These are phyloP conservation scores for Lissonota sp. DNA, from an alignment of 2,888 invertebrate species.

Conservation along the genomic window DNA sequence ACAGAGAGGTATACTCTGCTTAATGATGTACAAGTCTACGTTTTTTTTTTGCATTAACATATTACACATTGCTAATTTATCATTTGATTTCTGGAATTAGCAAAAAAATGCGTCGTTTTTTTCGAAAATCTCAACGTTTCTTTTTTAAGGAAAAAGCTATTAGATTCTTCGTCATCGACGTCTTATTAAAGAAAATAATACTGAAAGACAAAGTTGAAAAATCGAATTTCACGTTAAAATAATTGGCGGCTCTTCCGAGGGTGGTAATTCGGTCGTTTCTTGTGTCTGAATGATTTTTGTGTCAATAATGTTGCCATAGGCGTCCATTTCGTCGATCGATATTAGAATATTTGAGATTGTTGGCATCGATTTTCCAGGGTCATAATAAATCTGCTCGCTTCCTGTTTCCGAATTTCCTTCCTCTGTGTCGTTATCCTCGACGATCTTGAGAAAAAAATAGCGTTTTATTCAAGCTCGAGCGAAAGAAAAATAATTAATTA, in stretches of 20 bases:
- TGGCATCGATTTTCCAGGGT: constrained; percentile 73
- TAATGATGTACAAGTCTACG: too few species aligned
- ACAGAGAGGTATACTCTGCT: too few species aligned
- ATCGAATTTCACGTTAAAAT: constrained; percentile 73
- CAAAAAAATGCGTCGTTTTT: too few species aligned
- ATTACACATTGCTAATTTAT: too few species aligned
- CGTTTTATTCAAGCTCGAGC: neutral
- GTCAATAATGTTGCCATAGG: constrained; percentile 87
- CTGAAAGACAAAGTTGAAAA: neutral
- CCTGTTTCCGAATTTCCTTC: constrained; percentile 48
- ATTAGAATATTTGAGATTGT: constrained; percentile 85
- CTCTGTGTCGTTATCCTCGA: constrained; percentile 65
- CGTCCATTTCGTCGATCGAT: constrained; percentile 88
- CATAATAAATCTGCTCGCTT: constrained; percentile 53
- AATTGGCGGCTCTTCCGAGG: constrained; percentile 76
- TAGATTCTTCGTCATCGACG: too few species aligned
- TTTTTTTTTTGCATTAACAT: too few species aligned
- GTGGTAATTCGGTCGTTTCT: constrained; percentile 81
- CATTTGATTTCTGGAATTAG: too few species aligned
- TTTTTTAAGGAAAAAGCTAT: neutral
- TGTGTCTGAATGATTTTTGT: constrained; percentile 86
- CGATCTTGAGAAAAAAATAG: constrained; percentile 63
- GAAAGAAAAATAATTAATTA: neutral
- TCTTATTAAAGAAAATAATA: too few species aligned
- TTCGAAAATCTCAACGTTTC: neutral